Evolutionary conservation across 2,888 invertebrate genomes (phyloP).

Genomic region (Sinelater perroti): DNA sequence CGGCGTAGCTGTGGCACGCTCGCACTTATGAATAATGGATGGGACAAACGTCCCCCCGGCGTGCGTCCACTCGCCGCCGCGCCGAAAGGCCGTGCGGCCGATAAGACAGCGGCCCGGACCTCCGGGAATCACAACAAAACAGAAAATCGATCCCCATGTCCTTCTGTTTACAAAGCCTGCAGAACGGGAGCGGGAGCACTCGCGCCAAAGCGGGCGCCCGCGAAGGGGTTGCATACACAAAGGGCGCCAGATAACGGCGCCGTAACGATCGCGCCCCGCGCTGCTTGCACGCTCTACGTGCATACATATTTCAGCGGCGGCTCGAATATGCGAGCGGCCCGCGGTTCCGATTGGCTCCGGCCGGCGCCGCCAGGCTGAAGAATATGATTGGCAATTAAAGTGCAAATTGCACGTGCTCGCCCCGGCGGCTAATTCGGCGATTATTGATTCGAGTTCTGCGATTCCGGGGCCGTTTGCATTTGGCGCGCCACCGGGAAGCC

Average conservation of each 20-base stretch:
- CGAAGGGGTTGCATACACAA: constrained; percentile 25
- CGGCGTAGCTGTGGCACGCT: too few relatives aligned
- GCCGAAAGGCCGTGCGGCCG: too few relatives aligned
- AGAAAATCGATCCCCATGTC: constrained; percentile 27
- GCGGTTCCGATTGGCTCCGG: constrained; percentile 24
- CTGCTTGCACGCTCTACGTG: too few relatives aligned
- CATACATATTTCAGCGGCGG: too few relatives aligned
- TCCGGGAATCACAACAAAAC: constrained; percentile 19
- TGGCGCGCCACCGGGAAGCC: not conserved
- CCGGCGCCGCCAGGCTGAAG: constrained; percentile 16
- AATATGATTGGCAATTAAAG: constrained; percentile 30
- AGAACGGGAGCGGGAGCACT: constrained; percentile 14
- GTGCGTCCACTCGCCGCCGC: too few relatives aligned
- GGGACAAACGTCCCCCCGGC: too few relatives aligned
- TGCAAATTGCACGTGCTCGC: constrained; percentile 27
- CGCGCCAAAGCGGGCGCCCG: constrained; percentile 24
- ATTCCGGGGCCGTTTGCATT: not conserved
- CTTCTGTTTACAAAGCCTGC: constrained; percentile 27
- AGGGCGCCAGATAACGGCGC: constrained; percentile 21
- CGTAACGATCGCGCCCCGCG: constrained; percentile 14
- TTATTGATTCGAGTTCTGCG: constrained; percentile 18
- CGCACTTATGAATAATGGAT: too few relatives aligned
- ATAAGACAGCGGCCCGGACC: constrained; percentile 2
- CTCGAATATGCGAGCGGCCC: constrained; percentile 14
- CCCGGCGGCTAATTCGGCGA: constrained; percentile 1